Percentiles rank a stretch among this genome's conserved stretches.
These are phyloP conservation scores for Cabera pusaria DNA, from an alignment of 2,888 invertebrate species.

Conservation along the genomic window DNA sequence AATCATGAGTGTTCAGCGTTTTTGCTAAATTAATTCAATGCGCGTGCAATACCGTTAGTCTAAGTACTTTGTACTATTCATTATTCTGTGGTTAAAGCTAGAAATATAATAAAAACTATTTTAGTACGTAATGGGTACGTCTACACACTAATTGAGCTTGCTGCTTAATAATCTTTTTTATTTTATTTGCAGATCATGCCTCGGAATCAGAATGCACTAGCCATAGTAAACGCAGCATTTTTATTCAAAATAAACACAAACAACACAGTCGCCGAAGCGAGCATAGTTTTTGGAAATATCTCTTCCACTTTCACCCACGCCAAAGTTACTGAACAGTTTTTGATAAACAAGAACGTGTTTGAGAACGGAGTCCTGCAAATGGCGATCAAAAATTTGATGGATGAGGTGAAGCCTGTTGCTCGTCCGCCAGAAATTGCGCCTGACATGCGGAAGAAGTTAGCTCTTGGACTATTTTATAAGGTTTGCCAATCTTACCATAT, in stretches of 20 bases:
- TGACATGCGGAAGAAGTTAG: slow-evolving; percentile 86
- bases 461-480: slow-evolving; percentile 91
- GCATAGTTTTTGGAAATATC: slow-evolving; percentile 87
- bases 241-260: slow-evolving; percentile 78
- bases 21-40: too few relatives aligned
- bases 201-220: slow-evolving; percentile 89
- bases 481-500: too few relatives aligned
- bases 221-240: slow-evolving; percentile 90
- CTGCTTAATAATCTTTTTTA: too few relatives aligned
- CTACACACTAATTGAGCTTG: too few relatives aligned
- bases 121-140: too few relatives aligned
- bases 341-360: slow-evolving; percentile 67
- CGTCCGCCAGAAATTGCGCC: slow-evolving; percentile 86
- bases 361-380: slow-evolving; percentile 65
- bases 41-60: too few relatives aligned
- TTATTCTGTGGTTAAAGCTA: too few relatives aligned
- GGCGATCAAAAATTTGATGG: slow-evolving; percentile 77
- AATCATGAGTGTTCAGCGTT: too few relatives aligned
- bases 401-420: slow-evolving; percentile 85
- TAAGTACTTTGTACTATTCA: too few relatives aligned
- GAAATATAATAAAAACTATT: too few relatives aligned
- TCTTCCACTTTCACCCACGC: slow-evolving; percentile 83
- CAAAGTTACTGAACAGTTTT: slow-evolving; percentile 76
- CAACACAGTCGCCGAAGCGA: slow-evolving; percentile 56
- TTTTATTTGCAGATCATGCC: slow-evolving; percentile 87